Conservation (phyloP, 92 coral and sea anemone species). For the Parazoanthus atlanticus region DNA sequence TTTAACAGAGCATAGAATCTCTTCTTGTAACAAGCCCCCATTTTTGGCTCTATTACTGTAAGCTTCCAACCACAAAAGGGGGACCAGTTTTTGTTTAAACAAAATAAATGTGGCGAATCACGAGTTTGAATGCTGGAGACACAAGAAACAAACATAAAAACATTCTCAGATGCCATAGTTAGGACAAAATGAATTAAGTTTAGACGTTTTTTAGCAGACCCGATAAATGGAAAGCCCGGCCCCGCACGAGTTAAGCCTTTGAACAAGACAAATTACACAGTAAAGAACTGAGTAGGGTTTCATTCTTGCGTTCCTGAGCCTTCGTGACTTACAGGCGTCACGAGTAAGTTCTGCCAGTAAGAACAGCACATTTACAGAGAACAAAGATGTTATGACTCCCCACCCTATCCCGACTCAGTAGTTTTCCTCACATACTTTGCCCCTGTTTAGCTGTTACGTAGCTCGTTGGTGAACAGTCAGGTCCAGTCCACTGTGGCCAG, state of each 20-base stretch:
- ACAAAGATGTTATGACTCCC: not conserved
- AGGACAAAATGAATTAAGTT: too few relatives aligned
- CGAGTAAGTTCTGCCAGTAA: not conserved
- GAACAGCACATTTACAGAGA: not conserved
- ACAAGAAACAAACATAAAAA: too few relatives aligned
- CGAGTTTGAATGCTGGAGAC: too few relatives aligned
- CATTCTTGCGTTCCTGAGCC: not conserved
- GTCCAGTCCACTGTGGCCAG: constrained; percentile 87
- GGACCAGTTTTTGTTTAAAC: too few relatives aligned
- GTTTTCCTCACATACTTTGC: not conserved
- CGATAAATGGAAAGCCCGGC: too few relatives aligned
- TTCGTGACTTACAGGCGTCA: not conserved
- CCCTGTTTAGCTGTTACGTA: constrained; percentile 76
- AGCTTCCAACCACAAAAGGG: too few relatives aligned
- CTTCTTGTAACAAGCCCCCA: too few relatives aligned
- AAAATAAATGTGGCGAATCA: too few relatives aligned
- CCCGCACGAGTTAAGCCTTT: not conserved
- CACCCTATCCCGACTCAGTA: not conserved
- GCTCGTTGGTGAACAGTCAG: constrained; percentile 91
- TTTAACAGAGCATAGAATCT: too few relatives aligned
- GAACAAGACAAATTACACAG: not conserved
- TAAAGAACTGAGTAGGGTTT: not conserved
- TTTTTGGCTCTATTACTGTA: too few relatives aligned
- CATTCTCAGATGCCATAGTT: too few relatives aligned
- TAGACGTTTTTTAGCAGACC: too few relatives aligned